A percentile compares a stretch with the other conserved stretches of the same genome.
Conservation (phyloP, 2,113 vertebrate genomes). For the Thunnus thynnus region DNA sequence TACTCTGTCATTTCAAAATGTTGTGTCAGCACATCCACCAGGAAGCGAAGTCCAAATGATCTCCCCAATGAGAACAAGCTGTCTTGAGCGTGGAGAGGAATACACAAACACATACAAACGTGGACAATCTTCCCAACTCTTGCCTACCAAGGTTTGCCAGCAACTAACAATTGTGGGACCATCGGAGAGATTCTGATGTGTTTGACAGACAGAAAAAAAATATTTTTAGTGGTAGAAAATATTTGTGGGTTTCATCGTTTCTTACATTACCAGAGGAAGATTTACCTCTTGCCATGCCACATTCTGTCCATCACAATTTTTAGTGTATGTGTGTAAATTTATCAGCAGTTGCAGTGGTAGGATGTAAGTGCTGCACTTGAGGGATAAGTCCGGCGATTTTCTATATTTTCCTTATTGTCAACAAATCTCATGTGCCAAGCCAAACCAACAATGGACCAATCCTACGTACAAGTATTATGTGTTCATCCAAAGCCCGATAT, state of each 20-base stretch:
- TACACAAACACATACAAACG: constrained; percentile 27
- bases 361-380: too few relatives aligned
- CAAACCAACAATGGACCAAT: too few relatives aligned
- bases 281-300: constrained; percentile 7
- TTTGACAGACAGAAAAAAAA: constrained; percentile 44
- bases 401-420: too few relatives aligned
- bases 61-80: constrained; percentile 53
- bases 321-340: background rate
- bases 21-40: constrained; percentile 50
- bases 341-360: too few relatives aligned
- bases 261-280: constrained; percentile 14
- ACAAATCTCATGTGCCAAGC: too few relatives aligned
- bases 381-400: too few relatives aligned
- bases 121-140: background rate
- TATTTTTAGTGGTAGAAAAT: constrained; percentile 58
- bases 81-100: constrained; percentile 28
- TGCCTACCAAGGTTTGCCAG: constrained; percentile 20
- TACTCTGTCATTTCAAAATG: constrained; percentile 49
- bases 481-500: too few relatives aligned
- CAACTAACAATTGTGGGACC: constrained; percentile 36
- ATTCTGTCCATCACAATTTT: constrained; percentile 19
- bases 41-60: constrained; percentile 26
- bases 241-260: constrained; percentile 48
- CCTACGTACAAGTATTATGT: too few relatives aligned
- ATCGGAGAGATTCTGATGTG: constrained; percentile 48